Base-by-base conservation (phyloP, 2,113 vertebrate species). In the Bombycilla garrulus region DNA sequence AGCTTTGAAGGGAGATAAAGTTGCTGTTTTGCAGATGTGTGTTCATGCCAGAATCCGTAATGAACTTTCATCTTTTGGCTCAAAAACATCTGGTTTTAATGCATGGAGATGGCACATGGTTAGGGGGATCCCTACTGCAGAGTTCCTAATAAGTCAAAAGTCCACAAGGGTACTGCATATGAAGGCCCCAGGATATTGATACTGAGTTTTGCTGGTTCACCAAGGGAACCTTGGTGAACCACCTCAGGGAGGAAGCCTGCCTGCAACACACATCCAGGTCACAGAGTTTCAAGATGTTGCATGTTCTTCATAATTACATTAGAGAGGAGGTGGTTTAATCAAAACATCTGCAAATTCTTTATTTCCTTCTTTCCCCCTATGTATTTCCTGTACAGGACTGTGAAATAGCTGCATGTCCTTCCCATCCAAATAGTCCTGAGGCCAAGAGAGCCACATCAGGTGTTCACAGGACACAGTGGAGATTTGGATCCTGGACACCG, bases 401-500 rank as follows among this genome's bases (percentile, higher is more conserved):
- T 97, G 99, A 99, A 97, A 91, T 98, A 94, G 96, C 98, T 76
- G 97, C 98, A 19, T 99, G 99, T 97, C 98, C 98, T 81, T 98
- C 98, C 84, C 98, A 98, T 61, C 98, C 98, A 56, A 96, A 97
- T 89, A 97, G 93, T 83, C 98, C 98, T 0, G 99, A 98, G 94
- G 96, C 98, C 58, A 99, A 99, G 96, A 98, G 98, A 92, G 97
- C 86, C 16, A 4, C 96, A 57, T 96, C 98, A 31, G 96, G 96
- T 62, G 44, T 79, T 70, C 98, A 98, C 82, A 98, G 99, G 97
- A 99, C 99, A 2, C 99, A 99, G 95, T 99, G 99, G 99, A 97
- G 99, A 94, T 99, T 99, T 97, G 99, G 99, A 93, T 99, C 99
- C 69, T 99, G 99, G 99, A 99, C 99, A 67, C 99, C 99, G 64